Percentiles rank a stretch among this genome's conserved stretches.
phyloP scores from a whole-genome alignment of 2,113 vertebrate genomes.

The Seriola rivoliana region DNA sequence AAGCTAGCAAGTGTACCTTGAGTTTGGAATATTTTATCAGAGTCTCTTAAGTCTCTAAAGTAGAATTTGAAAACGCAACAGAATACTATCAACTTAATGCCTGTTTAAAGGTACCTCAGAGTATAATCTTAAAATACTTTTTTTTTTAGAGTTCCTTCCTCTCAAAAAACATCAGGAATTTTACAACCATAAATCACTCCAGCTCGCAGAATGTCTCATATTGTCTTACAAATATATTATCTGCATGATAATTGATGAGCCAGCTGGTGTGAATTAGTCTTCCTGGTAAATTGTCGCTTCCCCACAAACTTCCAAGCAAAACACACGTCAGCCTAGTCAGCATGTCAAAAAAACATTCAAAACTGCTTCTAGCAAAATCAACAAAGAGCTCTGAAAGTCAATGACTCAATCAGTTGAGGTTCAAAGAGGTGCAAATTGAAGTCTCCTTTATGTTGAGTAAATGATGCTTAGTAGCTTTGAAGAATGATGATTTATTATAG shows the following conservation, averaged over 20 bases:
- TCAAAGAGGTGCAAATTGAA: background rate
- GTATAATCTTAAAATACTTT: background rate
- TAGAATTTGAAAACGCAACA: background rate
- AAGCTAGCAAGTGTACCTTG: background rate
- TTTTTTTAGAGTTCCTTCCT: background rate
- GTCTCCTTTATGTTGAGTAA: slow-evolving; percentile 1
- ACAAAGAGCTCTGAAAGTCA: slow-evolving; percentile 17
- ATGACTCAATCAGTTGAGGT: slow-evolving; percentile 11
- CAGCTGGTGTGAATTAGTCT: slow-evolving; percentile 45
- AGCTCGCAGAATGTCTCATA: background rate
- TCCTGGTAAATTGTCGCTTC: background rate
- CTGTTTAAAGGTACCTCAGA: background rate
- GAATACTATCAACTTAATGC: background rate
- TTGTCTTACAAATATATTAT: background rate
- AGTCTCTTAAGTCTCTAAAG: too few relatives aligned
- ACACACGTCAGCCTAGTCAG: background rate
- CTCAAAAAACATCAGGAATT: background rate
- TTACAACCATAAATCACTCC: background rate
- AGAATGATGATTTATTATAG: background rate
- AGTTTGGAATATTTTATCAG: background rate
- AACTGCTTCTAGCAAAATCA: background rate
- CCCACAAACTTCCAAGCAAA: background rate
- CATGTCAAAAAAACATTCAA: background rate
- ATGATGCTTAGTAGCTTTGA: slow-evolving; percentile 6
- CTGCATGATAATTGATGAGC: slow-evolving; percentile 9